Conservation (phyloP, 2,888 invertebrate species). For the Lithosia quadra region DNA sequence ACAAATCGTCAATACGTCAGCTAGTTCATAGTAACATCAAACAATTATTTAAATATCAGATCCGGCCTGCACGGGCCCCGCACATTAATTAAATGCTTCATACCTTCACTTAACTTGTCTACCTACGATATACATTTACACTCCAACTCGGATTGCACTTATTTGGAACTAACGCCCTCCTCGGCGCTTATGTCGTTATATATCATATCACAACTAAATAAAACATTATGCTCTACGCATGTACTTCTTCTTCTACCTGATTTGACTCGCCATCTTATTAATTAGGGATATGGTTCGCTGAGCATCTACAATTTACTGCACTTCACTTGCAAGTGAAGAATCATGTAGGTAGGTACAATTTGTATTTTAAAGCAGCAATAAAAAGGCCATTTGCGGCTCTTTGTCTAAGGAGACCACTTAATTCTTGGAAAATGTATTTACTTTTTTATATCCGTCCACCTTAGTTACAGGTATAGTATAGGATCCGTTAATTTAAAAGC, state of each 20-base stretch:
- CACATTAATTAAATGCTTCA: conserved; percentile 84
- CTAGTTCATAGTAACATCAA: conserved; percentile 31
- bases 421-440: conserved; percentile 11
- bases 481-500: not conserved
- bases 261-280: conserved; percentile 73
- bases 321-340: conserved; percentile 29
- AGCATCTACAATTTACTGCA: conserved; percentile 67
- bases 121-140: conserved; percentile 82
- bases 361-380: conserved; percentile 15
- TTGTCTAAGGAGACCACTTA: conserved; percentile 12
- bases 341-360: conserved; percentile 23
- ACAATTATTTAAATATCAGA: conserved; percentile 58
- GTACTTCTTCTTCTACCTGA: conserved; percentile 65
- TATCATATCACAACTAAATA: conserved; percentile 85
- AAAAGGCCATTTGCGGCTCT: conserved; percentile 1
- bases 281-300: conserved; percentile 79
- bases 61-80: conserved; percentile 62
- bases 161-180: conserved; percentile 71
- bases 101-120: conserved; percentile 80
- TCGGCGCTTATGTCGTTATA: conserved; percentile 63
- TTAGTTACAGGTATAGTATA: not conserved
- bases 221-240: conserved; percentile 72
- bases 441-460: not conserved
- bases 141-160: conserved; percentile 78
- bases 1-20: conserved; percentile 22